Conservation (phyloP, 2,113 vertebrate genomes). For the Gambusia holbrooki region DNA sequence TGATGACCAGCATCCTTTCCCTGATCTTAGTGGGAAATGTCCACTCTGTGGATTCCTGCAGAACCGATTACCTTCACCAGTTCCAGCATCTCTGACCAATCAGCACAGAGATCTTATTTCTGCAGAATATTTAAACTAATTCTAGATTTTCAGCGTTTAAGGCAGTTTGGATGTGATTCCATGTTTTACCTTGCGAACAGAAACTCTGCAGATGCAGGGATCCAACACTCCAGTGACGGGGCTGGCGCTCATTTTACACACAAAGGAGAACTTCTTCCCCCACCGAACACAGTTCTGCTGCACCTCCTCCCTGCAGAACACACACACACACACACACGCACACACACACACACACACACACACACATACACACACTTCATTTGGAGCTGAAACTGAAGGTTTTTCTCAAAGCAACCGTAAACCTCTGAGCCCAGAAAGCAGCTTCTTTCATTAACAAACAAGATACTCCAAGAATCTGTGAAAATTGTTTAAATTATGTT, state of each 20-base stretch:
- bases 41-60: background rate
- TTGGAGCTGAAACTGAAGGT: background rate
- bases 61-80: no score
- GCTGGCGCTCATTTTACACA: slow-evolving; percentile 64
- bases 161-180: background rate
- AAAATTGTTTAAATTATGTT: no score
- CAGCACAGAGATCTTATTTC: no score
- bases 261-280: slow-evolving; percentile 66
- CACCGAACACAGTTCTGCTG: slow-evolving; percentile 70
- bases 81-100: no score
- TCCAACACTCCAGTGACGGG: slow-evolving; percentile 60
- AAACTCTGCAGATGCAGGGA: slow-evolving; percentile 66
- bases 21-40: background rate
- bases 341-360: background rate
- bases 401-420: background rate
- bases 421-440: no score
- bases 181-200: slow-evolving; percentile 66
- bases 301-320: slow-evolving; percentile 63
- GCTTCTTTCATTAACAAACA: no score
- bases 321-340: background rate
- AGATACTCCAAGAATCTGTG: no score
- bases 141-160: background rate
- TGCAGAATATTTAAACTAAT: background rate
- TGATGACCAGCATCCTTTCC: background rate
- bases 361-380: background rate